Percentiles rank a stretch among this genome's conserved stretches.
These are phyloP conservation scores for Amphibalanus amphitrite DNA, from an alignment of 1,140 invertebrate genomes.

Conservation along the genomic window DNA sequence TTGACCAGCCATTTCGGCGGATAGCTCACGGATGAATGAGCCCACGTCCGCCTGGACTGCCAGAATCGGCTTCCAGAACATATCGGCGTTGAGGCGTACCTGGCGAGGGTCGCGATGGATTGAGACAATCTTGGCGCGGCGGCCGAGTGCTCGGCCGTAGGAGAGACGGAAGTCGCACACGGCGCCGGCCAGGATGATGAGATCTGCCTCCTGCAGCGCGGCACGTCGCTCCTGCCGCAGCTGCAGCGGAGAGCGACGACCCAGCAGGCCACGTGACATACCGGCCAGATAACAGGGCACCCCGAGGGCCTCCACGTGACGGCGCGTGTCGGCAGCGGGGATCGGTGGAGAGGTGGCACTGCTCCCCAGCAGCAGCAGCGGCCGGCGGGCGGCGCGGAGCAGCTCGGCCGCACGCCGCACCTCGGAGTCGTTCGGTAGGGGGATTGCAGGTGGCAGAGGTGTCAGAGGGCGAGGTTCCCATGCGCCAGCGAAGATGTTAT, in stretches of 20 bases:
- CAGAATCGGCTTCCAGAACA: slow-evolving; percentile 46
- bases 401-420: slow-evolving; percentile 25
- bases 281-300: slow-evolving; percentile 45
- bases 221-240: slow-evolving; percentile 38
- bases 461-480: slow-evolving; percentile 31
- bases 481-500: slow-evolving; percentile 40
- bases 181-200: slow-evolving; percentile 41
- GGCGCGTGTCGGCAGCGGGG: slow-evolving; percentile 28
- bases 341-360: slow-evolving; percentile 35
- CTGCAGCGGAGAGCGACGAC: slow-evolving; percentile 26
- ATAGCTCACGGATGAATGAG: slow-evolving; percentile 32
- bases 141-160: slow-evolving; percentile 38
- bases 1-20: slow-evolving; percentile 24
- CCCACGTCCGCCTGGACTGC: slow-evolving; percentile 39
- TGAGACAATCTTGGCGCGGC: slow-evolving; percentile 39
- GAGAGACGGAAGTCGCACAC: slow-evolving; percentile 45
- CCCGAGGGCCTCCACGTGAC: slow-evolving; percentile 32
- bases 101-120: slow-evolving; percentile 40
- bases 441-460: slow-evolving; percentile 31
- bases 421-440: slow-evolving; percentile 18
- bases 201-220: slow-evolving; percentile 44
- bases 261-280: slow-evolving; percentile 44
- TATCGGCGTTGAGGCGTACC: slow-evolving; percentile 39
- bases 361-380: slow-evolving; percentile 41
- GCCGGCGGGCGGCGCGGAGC: slow-evolving; percentile 34